phyloP scores from a whole-genome alignment of 2,113 vertebrate genomes.

The Salvelinus namaycush region DNA sequence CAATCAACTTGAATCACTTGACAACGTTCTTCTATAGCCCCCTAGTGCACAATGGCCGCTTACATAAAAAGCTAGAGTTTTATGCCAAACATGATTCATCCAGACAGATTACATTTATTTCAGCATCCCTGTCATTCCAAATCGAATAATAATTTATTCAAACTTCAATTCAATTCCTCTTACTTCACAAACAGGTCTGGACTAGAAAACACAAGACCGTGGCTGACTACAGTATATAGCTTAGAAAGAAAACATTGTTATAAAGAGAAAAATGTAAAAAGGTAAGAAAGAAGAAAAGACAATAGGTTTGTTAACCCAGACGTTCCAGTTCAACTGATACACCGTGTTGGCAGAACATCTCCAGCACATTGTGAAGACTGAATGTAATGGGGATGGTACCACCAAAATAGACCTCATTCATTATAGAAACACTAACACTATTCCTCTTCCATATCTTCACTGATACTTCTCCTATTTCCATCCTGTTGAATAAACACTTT shows the following conservation, averaged over 20 bases:
- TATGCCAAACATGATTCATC: slow-evolving; percentile 60
- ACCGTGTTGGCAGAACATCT: too few relatives aligned
- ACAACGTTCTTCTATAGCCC: slow-evolving; percentile 57
- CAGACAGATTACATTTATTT: slow-evolving; percentile 55
- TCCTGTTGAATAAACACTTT: slow-evolving; percentile 6
- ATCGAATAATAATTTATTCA: slow-evolving; percentile 62
- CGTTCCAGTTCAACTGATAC: too few relatives aligned
- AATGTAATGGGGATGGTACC: too few relatives aligned
- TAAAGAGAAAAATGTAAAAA: too few relatives aligned
- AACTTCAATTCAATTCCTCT: slow-evolving; percentile 32
- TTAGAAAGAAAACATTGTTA: too few relatives aligned
- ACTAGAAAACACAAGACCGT: too few relatives aligned
- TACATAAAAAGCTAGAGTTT: slow-evolving; percentile 54
- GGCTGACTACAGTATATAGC: too few relatives aligned
- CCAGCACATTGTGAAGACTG: too few relatives aligned
- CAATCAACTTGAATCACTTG: slow-evolving; percentile 51
- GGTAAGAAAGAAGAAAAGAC: too few relatives aligned
- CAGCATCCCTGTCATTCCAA: slow-evolving; percentile 47
- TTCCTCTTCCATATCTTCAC: background rate
- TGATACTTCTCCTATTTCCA: background rate
- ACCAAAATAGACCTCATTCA: too few relatives aligned
- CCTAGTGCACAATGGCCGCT: slow-evolving; percentile 25
- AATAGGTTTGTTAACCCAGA: too few relatives aligned
- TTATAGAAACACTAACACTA: background rate
- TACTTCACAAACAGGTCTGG: background rate